Evolutionary conservation across 2,797 vertebrate species (phyloP).

Genomic region (Dipus sagitta): DNA sequence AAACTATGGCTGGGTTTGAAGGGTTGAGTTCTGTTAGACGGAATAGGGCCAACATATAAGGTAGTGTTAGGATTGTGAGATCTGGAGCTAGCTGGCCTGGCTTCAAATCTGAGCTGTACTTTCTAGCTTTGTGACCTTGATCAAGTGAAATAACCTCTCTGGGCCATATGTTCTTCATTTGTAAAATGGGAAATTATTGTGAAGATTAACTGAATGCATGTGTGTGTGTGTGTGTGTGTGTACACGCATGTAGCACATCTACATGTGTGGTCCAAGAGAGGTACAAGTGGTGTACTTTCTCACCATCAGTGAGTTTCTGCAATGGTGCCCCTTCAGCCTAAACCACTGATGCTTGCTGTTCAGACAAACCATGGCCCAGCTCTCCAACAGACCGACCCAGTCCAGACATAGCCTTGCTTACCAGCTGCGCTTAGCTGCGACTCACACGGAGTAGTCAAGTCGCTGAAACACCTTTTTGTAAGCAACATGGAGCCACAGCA

Average conservation of each 20-base stretch:
- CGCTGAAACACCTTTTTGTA: neutral
- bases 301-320: neutral
- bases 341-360: neutral
- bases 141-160: conserved; percentile 16
- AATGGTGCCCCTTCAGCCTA: neutral
- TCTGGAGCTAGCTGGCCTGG: neutral
- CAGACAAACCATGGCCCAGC: neutral
- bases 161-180: neutral
- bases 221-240: neutral
- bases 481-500: neutral
- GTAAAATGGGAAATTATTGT: neutral
- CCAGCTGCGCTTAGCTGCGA: neutral
- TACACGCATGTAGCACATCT: neutral
- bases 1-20: too few species aligned
- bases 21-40: neutral
- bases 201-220: neutral
- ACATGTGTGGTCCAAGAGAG: neutral
- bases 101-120: neutral
- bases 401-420: neutral
- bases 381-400: neutral
- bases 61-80: neutral
- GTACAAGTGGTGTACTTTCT: neutral
- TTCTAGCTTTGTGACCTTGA: neutral
- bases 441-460: neutral
- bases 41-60: neutral